These are phyloP conservation scores for Spialia ferax DNA, from an alignment of 2,888 invertebrate genomes.

Conservation along the genomic window DNA sequence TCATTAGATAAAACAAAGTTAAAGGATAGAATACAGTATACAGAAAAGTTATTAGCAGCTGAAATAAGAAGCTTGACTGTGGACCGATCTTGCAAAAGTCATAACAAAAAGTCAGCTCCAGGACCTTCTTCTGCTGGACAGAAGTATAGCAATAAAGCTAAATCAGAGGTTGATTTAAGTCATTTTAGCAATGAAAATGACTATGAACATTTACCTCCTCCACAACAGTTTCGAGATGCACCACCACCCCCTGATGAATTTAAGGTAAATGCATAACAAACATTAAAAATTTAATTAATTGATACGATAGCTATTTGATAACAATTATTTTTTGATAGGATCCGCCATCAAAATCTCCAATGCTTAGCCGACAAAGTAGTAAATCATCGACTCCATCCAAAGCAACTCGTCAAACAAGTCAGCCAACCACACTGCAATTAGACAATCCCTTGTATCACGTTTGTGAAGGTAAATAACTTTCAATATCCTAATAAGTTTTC, in stretches of 20 bases:
- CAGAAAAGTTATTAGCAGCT: conserved; percentile 80
- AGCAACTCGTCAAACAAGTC: conserved; percentile 65
- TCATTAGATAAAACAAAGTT: conserved; percentile 67
- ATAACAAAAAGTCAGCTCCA: conserved; percentile 60
- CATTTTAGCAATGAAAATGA: conserved; percentile 86
- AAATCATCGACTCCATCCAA: conserved; percentile 80
- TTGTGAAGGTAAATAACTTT: conserved; percentile 87
- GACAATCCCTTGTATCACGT: conserved; percentile 94
- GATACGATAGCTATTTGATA: background rate
- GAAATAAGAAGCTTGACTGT: conserved; percentile 78
- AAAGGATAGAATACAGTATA: conserved; percentile 80
- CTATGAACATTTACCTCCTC: conserved; percentile 93
- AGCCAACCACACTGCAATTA: conserved; percentile 73
- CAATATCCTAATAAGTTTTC: conserved; percentile 13
- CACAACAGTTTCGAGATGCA: conserved; percentile 94
- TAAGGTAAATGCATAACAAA: conserved; percentile 61
- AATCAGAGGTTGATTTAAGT: conserved; percentile 87
- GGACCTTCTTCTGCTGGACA: conserved; percentile 62
- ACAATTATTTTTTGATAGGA: conserved; percentile 59
- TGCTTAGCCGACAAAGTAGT: conserved; percentile 76
- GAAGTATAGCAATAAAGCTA: conserved; percentile 82
- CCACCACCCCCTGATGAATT: conserved; percentile 93
- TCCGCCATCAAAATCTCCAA: conserved; percentile 78
- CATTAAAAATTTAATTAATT: background rate
- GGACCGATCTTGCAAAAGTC: conserved; percentile 74